phyloP scores from a whole-genome alignment of 1,140 invertebrate species.

The Listronotus oregonensis region DNA sequence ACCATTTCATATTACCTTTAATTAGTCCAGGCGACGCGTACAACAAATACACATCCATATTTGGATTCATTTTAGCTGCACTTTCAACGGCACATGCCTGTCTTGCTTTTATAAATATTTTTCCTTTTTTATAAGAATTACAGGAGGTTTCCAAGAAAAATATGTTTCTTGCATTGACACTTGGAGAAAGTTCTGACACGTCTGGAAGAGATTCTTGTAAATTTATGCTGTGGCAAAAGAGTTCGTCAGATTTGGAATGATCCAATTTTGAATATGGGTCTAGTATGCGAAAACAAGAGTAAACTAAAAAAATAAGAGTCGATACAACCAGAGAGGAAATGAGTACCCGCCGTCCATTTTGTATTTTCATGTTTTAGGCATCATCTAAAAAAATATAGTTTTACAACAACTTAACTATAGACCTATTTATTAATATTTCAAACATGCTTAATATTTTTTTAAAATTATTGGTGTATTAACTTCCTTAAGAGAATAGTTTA shows the following conservation, averaged over 20 bases:
- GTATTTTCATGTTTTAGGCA: no score
- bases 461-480: no score
- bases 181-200: slow-evolving; percentile 33
- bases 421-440: no score
- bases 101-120: slow-evolving; percentile 57
- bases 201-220: slow-evolving; percentile 34
- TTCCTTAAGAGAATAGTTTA: no score
- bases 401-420: no score
- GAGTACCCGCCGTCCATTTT: no score
- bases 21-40: slow-evolving; percentile 59
- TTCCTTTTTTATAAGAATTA: slow-evolving; percentile 50
- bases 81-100: slow-evolving; percentile 72
- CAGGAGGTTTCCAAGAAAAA: slow-evolving; percentile 56
- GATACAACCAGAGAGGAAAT: no score
- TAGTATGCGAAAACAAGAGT: no score
- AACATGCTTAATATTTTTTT: no score
- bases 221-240: slow-evolving; percentile 4
- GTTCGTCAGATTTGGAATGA: background rate
- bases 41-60: slow-evolving; percentile 61
- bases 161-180: slow-evolving; percentile 46
- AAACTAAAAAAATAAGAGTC: no score
- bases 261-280: no score
- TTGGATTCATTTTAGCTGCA: slow-evolving; percentile 64
- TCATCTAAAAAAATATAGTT: no score
- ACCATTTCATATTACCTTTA: slow-evolving; percentile 32